These are phyloP conservation scores for Platycnemis pennipes DNA, from an alignment of 2,888 invertebrate genomes.

Conservation along the genomic window DNA sequence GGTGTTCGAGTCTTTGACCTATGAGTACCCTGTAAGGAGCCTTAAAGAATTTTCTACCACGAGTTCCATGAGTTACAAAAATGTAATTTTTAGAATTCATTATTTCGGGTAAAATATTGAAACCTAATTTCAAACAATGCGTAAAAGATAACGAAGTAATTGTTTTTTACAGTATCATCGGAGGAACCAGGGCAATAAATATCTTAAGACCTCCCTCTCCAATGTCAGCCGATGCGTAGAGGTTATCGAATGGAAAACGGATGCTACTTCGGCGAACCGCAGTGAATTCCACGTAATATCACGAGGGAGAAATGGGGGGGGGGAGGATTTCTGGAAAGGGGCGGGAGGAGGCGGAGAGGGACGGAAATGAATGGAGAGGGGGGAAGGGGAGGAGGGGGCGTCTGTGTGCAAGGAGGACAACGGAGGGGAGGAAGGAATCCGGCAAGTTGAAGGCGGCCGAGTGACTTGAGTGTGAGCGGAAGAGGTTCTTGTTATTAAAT, in stretches of 20 bases:
- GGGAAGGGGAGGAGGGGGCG: not conserved
- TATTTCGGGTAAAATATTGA: no score
- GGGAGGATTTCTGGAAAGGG: not conserved
- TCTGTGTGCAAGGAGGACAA: not conserved
- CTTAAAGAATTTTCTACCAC: no score
- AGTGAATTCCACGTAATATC: not conserved
- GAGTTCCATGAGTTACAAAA: no score
- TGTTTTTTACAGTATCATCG: no score
- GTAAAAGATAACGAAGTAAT: no score
- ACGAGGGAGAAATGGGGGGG: no score
- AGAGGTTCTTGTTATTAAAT: conserved; percentile 65
- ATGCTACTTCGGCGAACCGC: not conserved
- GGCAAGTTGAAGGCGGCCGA: not conserved
- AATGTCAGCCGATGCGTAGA: not conserved
- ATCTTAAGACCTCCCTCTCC: no score
- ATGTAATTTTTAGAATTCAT: no score
- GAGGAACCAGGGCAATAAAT: not conserved
- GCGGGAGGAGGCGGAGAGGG: not conserved
- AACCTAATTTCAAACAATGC: no score
- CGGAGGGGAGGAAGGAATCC: not conserved
- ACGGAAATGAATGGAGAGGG: not conserved
- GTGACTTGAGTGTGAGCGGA: not conserved
- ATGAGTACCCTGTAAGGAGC: no score
- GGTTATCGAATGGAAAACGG: not conserved
- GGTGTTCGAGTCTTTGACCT: no score